Evolutionary conservation across 2,113 vertebrate genomes (phyloP).

Genomic region (Bucco capensis): DNA sequence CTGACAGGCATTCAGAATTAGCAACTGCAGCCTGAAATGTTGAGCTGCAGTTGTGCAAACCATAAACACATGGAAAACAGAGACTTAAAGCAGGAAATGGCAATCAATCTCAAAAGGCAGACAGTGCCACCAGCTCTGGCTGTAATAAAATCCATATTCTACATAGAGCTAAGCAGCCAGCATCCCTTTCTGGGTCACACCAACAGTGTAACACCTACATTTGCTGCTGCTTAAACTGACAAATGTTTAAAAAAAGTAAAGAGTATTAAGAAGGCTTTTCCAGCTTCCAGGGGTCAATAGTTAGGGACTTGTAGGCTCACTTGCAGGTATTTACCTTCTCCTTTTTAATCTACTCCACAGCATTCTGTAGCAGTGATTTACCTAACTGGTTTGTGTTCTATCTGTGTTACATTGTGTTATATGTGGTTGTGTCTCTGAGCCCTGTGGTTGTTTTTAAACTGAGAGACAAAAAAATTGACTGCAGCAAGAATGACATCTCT

Average conservation of each 20-base stretch:
- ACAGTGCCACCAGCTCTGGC: background rate
- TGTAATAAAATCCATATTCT: constrained; percentile 19
- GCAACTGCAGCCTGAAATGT: background rate
- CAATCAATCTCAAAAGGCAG: background rate
- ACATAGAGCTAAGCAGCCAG: background rate
- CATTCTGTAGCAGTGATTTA: background rate
- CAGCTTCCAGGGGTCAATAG: background rate
- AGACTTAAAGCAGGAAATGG: background rate
- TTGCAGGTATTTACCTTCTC: background rate
- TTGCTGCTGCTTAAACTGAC: background rate
- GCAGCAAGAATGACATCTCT: background rate
- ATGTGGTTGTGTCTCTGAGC: background rate
- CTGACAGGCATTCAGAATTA: background rate
- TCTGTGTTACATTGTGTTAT: too few relatives aligned
- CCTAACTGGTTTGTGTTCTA: background rate
- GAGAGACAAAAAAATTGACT: background rate
- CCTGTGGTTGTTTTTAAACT: background rate
- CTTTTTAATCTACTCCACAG: background rate
- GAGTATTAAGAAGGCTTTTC: background rate
- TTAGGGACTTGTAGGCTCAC: background rate
- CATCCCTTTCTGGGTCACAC: background rate
- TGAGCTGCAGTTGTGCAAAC: background rate
- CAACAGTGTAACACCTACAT: background rate
- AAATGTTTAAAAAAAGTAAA: background rate
- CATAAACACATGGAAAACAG: background rate